Conservation (phyloP, 2,797 vertebrate species). For the Karalla daura region DNA sequence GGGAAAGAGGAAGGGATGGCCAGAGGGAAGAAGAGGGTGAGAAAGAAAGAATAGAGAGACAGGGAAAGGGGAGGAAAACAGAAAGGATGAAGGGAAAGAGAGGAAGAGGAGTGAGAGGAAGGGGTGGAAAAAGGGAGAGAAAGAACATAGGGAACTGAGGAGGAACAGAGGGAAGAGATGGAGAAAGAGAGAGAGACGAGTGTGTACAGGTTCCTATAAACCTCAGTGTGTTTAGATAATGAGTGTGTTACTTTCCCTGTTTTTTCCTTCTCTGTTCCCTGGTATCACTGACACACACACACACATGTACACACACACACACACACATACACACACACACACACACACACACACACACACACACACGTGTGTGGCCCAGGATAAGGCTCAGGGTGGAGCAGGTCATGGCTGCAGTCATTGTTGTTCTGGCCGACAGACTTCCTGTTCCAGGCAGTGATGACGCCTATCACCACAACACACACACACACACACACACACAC, state of each 20-base stretch:
- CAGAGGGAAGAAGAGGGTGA: conserved; percentile 16
- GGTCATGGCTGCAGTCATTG: conserved; percentile 84
- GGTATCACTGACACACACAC: conserved; percentile 41
- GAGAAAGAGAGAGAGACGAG: background rate
- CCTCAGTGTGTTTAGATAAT: conserved; percentile 25
- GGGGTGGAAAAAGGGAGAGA: background rate
- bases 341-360: conserved; percentile 15
- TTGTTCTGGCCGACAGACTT: conserved; percentile 83
- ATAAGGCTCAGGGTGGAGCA: conserved; percentile 73
- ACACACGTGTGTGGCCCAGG: conserved; percentile 44
- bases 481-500: conserved; percentile 59
- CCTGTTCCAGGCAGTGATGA: conserved; percentile 78
- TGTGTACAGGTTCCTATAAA: conserved; percentile 12
- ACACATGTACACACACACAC: conserved; percentile 18
- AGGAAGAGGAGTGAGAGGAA: background rate
- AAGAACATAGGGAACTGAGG: no score
- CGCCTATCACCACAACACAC: conserved; percentile 75
- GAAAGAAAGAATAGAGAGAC: background rate
- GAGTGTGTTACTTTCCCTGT: conserved; percentile 52
- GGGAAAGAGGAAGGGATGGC: background rate
- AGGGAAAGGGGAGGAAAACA: background rate
- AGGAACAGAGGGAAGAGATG: background rate
- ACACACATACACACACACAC: conserved; percentile 24
- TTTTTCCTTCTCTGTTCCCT: conserved; percentile 39
- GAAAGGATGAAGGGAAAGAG: no score